Evolutionary conservation across 2,797 vertebrate genomes (phyloP).

Genomic region (Monodelphis domestica): DNA sequence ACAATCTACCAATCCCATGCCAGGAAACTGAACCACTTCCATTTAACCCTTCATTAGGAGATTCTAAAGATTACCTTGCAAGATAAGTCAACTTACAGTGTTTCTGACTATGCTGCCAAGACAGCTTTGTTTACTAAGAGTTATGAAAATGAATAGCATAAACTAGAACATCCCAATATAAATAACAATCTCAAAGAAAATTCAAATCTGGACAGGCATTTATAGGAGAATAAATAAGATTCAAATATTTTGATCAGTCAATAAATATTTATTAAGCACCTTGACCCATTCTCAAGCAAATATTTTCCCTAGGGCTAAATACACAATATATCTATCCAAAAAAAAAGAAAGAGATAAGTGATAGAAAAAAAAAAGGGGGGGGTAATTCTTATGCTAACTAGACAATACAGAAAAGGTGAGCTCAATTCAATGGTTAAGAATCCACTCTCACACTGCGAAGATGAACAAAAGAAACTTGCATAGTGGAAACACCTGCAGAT

Average conservation of each 20-base stretch:
- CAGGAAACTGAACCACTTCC: no score
- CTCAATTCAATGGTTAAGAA: conserved; percentile 76
- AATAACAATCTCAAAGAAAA: conserved; percentile 11
- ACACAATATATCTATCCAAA: conserved; percentile 61
- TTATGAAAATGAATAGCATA: conserved; percentile 4
- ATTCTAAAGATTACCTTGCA: no score
- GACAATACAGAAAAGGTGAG: conserved; percentile 58
- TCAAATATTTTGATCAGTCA: conserved; percentile 15
- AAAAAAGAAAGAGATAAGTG: conserved; percentile 28
- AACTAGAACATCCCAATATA: conserved; percentile 13
- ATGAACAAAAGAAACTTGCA: conserved; percentile 65
- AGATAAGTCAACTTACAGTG: no score
- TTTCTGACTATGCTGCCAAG: no score
- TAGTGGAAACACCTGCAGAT: conserved; percentile 63
- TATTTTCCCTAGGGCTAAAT: conserved; percentile 30
- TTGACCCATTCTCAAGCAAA: conserved; percentile 38
- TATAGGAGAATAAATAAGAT: not conserved
- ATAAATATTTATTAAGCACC: conserved; percentile 41
- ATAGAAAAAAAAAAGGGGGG: conserved; percentile 22
- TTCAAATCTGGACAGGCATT: not conserved
- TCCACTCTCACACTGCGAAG: not conserved
- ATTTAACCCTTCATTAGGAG: no score
- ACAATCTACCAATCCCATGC: no score
- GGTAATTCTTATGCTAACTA: conserved; percentile 69
- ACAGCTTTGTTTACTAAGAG: not conserved